Conservation (phyloP, 2,888 invertebrate genomes). For the Clanis bilineata region DNA sequence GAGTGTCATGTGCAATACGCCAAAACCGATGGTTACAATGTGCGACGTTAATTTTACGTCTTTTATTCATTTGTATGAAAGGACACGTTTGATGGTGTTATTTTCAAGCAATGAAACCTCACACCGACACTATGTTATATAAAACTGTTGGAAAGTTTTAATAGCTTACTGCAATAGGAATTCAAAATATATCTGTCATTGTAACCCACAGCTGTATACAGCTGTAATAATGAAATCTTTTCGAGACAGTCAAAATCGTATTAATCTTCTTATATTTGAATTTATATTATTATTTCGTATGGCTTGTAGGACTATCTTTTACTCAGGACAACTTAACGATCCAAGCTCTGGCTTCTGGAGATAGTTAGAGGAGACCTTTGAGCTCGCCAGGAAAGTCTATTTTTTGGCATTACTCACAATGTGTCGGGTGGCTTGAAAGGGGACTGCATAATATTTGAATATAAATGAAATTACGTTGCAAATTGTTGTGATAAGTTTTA, state of each 20-base stretch:
- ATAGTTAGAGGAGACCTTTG: too few relatives aligned
- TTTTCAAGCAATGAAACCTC: conserved; percentile 1
- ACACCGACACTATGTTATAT: neutral
- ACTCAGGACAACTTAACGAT: too few relatives aligned
- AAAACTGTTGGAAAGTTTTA: neutral
- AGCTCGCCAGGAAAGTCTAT: too few relatives aligned
- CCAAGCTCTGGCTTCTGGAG: too few relatives aligned
- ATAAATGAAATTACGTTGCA: too few relatives aligned
- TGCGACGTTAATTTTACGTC: conserved; percentile 34
- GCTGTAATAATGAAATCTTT: neutral
- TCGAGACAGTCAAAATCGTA: neutral
- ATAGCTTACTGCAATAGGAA: neutral
- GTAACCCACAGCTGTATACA: neutral
- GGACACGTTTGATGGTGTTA: conserved; percentile 1
- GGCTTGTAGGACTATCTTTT: too few relatives aligned
- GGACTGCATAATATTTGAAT: too few relatives aligned
- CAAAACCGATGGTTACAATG: conserved; percentile 54
- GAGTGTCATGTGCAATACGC: conserved; percentile 55
- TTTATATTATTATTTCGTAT: too few relatives aligned
- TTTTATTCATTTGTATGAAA: conserved; percentile 30
- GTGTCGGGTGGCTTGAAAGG: too few relatives aligned
- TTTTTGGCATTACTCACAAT: too few relatives aligned
- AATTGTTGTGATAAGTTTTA: too few relatives aligned
- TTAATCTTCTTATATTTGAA: too few relatives aligned
- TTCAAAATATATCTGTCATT: neutral